Conservation (phyloP, 2,888 invertebrate species). For the Acronicta leporina region DNA sequence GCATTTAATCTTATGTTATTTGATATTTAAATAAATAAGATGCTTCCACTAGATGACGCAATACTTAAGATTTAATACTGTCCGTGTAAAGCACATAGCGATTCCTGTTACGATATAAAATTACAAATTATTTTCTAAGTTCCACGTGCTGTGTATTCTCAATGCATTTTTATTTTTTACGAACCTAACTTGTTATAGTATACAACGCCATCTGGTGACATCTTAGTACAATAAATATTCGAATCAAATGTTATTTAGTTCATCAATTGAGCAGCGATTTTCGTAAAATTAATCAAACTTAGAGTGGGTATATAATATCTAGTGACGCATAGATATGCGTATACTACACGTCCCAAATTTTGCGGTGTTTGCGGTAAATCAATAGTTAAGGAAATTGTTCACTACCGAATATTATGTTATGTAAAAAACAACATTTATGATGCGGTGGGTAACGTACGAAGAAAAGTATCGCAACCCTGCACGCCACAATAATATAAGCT, state of each 20-base stretch:
- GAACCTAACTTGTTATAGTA: not conserved
- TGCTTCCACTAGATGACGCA: constrained; percentile 19
- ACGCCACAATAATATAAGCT: constrained; percentile 6
- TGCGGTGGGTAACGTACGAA: constrained; percentile 29
- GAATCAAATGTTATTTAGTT: constrained; percentile 9
- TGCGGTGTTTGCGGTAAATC: constrained; percentile 11
- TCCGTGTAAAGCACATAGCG: constrained; percentile 2
- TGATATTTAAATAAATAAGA: constrained; percentile 16
- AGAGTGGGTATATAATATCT: constrained; percentile 2
- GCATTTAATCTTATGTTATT: constrained; percentile 22
- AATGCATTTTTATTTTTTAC: not conserved
- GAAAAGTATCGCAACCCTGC: constrained; percentile 28
- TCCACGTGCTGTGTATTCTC: constrained; percentile 1
- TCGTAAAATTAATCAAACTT: constrained; percentile 8
- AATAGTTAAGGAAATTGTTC: constrained; percentile 21
- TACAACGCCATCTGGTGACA: constrained; percentile 33
- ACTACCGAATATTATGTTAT: constrained; percentile 21
- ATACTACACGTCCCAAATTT: not conserved
- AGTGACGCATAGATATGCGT: not conserved
- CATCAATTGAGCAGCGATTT: constrained; percentile 25
- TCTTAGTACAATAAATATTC: constrained; percentile 26
- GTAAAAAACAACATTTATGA: constrained; percentile 24
- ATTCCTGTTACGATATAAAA: constrained; percentile 2
- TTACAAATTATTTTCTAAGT: not conserved
- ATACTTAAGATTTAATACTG: constrained; percentile 18